Evolutionary conservation across 37 sponge, comb jelly and placozoan genomes (phyloP).

Genomic region (Bolinopsis microptera): DNA sequence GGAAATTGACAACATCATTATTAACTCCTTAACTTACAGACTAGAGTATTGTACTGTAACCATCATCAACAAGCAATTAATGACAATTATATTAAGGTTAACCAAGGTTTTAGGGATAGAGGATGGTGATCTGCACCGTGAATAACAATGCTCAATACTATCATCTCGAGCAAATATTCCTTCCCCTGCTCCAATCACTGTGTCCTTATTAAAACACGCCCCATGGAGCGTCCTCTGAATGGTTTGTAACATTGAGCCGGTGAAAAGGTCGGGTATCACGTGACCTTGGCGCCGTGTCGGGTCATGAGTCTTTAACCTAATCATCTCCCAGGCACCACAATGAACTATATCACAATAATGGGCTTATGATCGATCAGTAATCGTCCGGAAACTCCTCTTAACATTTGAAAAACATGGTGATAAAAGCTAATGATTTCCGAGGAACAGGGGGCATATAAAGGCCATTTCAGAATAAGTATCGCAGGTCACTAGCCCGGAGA

Average conservation of each 20-base stretch:
- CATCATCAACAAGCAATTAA: no score
- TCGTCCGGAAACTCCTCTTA: background rate
- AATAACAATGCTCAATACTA: background rate
- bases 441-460: background rate
- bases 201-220: no score
- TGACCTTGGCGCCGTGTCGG: background rate
- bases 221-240: background rate
- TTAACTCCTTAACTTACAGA: no score
- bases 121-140: no score
- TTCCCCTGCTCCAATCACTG: no score
- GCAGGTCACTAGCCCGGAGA: background rate
- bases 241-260: background rate
- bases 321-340: background rate
- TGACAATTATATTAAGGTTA: no score
- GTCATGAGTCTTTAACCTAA: background rate
- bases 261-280: no score
- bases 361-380: background rate
- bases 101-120: no score
- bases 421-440: no score
- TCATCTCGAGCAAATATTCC: background rate
- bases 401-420: background rate
- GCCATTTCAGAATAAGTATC: background rate
- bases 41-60: no score
- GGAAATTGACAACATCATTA: no score
- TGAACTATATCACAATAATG: background rate